A percentile compares a stretch with the other conserved stretches of the same genome.
Conservation (phyloP, 2,113 vertebrate species). For the Nothobranchius furzeri region DNA sequence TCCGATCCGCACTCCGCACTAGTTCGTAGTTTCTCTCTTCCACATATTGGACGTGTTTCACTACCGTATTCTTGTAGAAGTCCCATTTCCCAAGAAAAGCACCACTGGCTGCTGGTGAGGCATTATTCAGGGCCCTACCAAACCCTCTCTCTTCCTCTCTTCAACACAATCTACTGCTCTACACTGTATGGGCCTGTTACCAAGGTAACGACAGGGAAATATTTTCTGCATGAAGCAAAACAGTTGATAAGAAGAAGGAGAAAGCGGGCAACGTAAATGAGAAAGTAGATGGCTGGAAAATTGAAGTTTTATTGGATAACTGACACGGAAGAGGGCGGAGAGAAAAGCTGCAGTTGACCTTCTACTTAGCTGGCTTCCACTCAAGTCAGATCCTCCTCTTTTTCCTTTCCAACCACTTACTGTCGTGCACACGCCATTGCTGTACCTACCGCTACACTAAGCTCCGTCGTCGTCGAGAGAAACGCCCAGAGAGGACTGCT, state of each 20-base stretch:
- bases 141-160: constrained; percentile 26
- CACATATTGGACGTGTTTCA: neutral
- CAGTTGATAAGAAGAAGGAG: constrained; percentile 53
- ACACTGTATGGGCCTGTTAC: constrained; percentile 70
- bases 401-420: constrained; percentile 20
- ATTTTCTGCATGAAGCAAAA: constrained; percentile 62
- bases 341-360: constrained; percentile 30
- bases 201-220: constrained; percentile 71
- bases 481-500: constrained; percentile 27
- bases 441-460: neutral
- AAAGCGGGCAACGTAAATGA: constrained; percentile 25
- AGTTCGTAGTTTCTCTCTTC: neutral
- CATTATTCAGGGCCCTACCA: constrained; percentile 37
- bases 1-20: neutral
- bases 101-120: constrained; percentile 6
- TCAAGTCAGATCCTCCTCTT: constrained; percentile 26
- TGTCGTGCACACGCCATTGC: constrained; percentile 8
- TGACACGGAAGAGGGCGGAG: constrained; percentile 1
- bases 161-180: constrained; percentile 51
- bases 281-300: neutral
- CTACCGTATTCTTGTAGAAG: neutral
- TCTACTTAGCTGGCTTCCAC: constrained; percentile 12
- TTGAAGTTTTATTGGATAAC: neutral
- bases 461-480: constrained; percentile 8
- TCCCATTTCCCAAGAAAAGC: neutral